Evolutionary conservation across 2,888 invertebrate species (phyloP).

Genomic region (Tinea pellionella): DNA sequence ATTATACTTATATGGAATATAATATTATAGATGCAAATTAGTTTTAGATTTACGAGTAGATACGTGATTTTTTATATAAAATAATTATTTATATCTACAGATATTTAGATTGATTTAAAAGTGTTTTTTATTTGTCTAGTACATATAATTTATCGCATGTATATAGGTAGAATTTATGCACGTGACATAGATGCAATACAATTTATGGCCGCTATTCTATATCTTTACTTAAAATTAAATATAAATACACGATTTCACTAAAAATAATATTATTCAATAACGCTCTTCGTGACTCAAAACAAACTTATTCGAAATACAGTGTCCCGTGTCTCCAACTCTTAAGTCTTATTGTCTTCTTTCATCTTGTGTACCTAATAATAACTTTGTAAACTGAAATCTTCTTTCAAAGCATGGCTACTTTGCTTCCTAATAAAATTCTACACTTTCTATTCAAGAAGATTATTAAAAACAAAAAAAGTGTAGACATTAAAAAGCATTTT

Average conservation of each 20-base stretch:
- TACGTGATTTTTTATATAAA: constrained; percentile 36
- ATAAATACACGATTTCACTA: background rate
- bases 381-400: background rate
- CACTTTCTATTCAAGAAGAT: background rate
- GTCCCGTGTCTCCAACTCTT: background rate
- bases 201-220: background rate
- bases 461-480: background rate
- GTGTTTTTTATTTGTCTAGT: constrained; percentile 40
- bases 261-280: too few relatives aligned
- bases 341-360: background rate
- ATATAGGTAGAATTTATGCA: constrained; percentile 52
- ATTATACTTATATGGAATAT: background rate
- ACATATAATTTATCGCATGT: constrained; percentile 37
- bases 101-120: constrained; percentile 28
- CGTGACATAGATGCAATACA: constrained; percentile 28
- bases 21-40: constrained; percentile 23
- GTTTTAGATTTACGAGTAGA: constrained; percentile 49
- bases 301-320: background rate
- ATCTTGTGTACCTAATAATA: background rate
- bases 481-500: constrained; percentile 3
- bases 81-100: constrained; percentile 48
- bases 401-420: constrained; percentile 9
- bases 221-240: background rate
- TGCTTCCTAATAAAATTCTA: constrained; percentile 4
- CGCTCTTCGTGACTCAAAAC: too few relatives aligned